phyloP scores from a whole-genome alignment of 2,888 invertebrate genomes.

The Diaphora mendica region DNA sequence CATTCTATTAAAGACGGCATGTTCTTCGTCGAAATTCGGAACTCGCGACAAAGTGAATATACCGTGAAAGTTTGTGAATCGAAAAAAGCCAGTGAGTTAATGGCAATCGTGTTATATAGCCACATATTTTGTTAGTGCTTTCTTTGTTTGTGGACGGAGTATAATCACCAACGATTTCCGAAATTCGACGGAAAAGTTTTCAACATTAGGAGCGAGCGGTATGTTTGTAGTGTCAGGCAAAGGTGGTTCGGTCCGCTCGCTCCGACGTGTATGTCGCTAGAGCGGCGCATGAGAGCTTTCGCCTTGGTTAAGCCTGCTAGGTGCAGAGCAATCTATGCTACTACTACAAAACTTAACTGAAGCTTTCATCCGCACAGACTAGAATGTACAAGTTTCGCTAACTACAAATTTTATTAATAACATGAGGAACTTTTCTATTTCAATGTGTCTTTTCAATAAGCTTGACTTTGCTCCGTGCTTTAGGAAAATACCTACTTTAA shows the following conservation, averaged over 20 bases:
- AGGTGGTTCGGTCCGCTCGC: slow-evolving; percentile 63
- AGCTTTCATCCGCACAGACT: slow-evolving; percentile 74
- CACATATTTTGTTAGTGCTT: slow-evolving; percentile 60
- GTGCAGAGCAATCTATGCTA: slow-evolving; percentile 61
- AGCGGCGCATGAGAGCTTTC: slow-evolving; percentile 75
- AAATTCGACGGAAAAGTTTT: slow-evolving; percentile 80
- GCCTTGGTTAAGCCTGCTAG: slow-evolving; percentile 64
- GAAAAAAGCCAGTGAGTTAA: slow-evolving; percentile 71
- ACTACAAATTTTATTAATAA: slow-evolving; percentile 74
- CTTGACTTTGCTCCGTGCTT: slow-evolving; percentile 27
- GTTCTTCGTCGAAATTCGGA: slow-evolving; percentile 81
- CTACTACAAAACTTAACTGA: slow-evolving; percentile 60
- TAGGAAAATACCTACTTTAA: neutral
- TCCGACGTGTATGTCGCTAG: slow-evolving; percentile 58
- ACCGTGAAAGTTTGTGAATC: slow-evolving; percentile 82
- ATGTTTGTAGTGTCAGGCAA: slow-evolving; percentile 60
- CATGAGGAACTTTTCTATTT: slow-evolving; percentile 59
- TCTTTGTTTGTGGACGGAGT: slow-evolving; percentile 69
- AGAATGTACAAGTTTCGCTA: slow-evolving; percentile 75
- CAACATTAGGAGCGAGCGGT: slow-evolving; percentile 71
- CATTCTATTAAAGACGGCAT: slow-evolving; percentile 79
- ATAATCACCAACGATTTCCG: slow-evolving; percentile 74
- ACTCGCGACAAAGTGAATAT: slow-evolving; percentile 75
- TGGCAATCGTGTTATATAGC: slow-evolving; percentile 59
- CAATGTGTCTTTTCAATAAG: slow-evolving; percentile 31